A percentile compares a stretch with the other conserved stretches of the same genome.
Evolutionary conservation across 2,113 vertebrate genomes (phyloP).

Genomic region (Sander lucioperca): DNA sequence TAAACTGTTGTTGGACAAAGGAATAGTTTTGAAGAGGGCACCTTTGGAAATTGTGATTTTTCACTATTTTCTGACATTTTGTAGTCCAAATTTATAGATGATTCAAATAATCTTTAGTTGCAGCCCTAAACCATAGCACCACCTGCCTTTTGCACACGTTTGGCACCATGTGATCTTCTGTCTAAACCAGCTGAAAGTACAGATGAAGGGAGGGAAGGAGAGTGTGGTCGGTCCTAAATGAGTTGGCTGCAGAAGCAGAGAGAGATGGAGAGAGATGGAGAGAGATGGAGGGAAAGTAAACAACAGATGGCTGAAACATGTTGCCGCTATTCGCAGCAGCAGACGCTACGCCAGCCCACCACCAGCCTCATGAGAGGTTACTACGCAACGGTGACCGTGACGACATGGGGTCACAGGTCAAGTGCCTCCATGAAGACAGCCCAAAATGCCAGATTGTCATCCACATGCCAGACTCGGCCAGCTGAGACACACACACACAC

Average conservation of each 20-base stretch:
- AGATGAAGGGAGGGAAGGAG: not conserved
- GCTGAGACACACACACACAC: constrained; percentile 35
- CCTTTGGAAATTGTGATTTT: not conserved
- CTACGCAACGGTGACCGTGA: constrained; percentile 61
- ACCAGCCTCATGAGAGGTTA: constrained; percentile 59
- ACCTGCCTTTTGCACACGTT: not conserved
- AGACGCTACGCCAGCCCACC: constrained; percentile 51
- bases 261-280: constrained; percentile 58
- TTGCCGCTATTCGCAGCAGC: constrained; percentile 61
- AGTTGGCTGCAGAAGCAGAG: constrained; percentile 53
- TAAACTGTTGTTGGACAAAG: not conserved
- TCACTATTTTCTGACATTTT: not conserved
- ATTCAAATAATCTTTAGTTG: not conserved
- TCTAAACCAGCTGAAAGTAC: constrained; percentile 29
- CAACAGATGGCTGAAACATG: constrained; percentile 79
- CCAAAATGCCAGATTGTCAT: constrained; percentile 58
- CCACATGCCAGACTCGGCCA: constrained; percentile 40
- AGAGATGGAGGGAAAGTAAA: constrained; percentile 69
- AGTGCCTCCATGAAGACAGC: constrained; percentile 60
- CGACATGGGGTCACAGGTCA: constrained; percentile 67
- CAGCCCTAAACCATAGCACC: not conserved
- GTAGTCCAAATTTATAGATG: not conserved
- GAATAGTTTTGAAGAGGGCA: not conserved
- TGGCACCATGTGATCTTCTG: not conserved
- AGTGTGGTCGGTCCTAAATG: constrained; percentile 41